Conservation (phyloP, 1,140 invertebrate genomes). For the Bombus pascuorum region DNA sequence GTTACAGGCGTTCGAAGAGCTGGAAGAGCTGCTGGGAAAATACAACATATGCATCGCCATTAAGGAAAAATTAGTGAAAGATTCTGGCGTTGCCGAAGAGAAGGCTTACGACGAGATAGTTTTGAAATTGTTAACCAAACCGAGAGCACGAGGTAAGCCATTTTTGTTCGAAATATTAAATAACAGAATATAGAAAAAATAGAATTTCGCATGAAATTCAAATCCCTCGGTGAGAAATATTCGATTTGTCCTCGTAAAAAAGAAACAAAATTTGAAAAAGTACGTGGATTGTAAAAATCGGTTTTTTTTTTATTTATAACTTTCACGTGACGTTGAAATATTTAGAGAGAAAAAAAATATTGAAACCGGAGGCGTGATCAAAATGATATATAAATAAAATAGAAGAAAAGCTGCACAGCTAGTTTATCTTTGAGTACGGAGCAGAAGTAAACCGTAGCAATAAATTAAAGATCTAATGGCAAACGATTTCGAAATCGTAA, state of each 20-base stretch:
- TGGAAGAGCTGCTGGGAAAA: constrained; percentile 91
- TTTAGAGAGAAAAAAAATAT: too few relatives aligned
- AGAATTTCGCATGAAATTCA: background rate
- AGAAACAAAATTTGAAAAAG: background rate
- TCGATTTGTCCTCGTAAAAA: background rate
- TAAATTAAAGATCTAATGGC: background rate
- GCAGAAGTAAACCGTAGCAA: background rate
- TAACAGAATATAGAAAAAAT: background rate
- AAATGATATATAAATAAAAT: background rate
- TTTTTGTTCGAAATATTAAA: background rate
- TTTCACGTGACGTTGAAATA: background rate
- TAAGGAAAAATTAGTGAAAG: constrained; percentile 96
- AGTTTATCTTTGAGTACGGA: background rate
- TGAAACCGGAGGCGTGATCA: background rate
- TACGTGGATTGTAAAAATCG: background rate
- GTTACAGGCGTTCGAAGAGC: constrained; percentile 94
- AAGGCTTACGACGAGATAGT: constrained; percentile 94
- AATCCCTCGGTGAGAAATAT: background rate
- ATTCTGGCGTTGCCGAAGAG: constrained; percentile 95
- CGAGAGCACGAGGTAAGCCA: constrained; percentile 91
- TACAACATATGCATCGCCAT: constrained; percentile 95
- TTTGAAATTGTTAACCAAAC: constrained; percentile 90
- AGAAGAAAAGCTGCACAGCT: background rate
- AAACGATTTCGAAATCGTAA: background rate
- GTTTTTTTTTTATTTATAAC: background rate